A percentile compares a stretch with the other conserved stretches of the same genome.
phyloP scores from a whole-genome alignment of 2,113 vertebrate species.

The Amphiprion percula region DNA sequence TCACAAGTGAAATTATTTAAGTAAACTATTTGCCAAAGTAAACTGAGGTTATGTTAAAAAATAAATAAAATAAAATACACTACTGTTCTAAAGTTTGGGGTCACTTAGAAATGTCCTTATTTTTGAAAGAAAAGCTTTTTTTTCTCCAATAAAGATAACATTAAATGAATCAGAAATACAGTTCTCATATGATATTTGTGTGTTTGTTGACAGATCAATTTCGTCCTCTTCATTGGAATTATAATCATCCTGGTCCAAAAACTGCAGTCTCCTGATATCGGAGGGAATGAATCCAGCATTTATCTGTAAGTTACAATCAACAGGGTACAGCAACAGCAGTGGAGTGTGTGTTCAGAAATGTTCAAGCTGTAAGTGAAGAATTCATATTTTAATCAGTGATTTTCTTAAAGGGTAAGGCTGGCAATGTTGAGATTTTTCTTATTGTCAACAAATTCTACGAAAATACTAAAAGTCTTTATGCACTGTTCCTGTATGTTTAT shows the following conservation, averaged over 20 bases:
- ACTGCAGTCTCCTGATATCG: constrained; percentile 97
- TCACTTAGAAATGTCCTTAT: too few species aligned
- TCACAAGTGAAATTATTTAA: too few species aligned
- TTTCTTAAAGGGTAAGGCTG: background rate
- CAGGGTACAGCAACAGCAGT: background rate
- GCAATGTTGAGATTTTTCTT: background rate
- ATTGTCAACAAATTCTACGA: constrained; percentile 12
- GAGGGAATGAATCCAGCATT: constrained; percentile 98
- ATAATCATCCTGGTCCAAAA: constrained; percentile 99
- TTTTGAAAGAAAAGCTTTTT: too few species aligned
- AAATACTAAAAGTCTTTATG: background rate
- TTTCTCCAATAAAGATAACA: too few species aligned
- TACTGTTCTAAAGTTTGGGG: too few species aligned
- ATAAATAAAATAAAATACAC: too few species aligned
- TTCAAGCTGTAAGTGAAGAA: background rate
- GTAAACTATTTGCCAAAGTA: too few species aligned
- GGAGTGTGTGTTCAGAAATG: constrained; percentile 4
- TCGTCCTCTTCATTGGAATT: constrained; percentile 96
- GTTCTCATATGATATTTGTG: too few species aligned
- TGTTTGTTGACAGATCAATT: constrained; percentile 89
- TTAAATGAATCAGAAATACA: too few species aligned
- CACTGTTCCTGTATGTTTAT: too few species aligned
- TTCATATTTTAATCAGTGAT: background rate
- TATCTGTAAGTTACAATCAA: constrained; percentile 92
- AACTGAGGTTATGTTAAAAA: too few species aligned